These are phyloP conservation scores for Phenganax marumi DNA, from an alignment of 92 coral and sea anemone species.

Conservation along the genomic window DNA sequence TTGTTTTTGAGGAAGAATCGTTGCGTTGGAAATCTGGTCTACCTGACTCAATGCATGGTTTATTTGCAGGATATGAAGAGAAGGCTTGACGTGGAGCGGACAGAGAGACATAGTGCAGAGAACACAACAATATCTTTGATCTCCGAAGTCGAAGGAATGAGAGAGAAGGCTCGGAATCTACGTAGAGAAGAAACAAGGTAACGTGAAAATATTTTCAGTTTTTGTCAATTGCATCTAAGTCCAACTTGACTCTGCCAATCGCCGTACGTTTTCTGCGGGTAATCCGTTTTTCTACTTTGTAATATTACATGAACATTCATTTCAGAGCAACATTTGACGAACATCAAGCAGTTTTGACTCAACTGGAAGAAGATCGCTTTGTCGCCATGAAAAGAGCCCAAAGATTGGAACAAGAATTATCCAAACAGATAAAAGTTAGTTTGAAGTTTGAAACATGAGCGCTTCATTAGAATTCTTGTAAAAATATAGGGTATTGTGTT, in stretches of 20 bases:
- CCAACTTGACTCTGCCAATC: not conserved
- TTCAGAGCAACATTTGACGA: constrained; percentile 83
- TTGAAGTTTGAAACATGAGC: not conserved
- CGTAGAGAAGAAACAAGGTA: constrained; percentile 87
- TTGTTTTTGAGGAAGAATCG: not conserved
- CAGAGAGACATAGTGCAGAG: constrained; percentile 81
- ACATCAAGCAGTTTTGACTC: constrained; percentile 85
- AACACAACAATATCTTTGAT: constrained; percentile 73
- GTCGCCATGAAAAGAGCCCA: constrained; percentile 92
- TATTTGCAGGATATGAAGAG: constrained; percentile 79
- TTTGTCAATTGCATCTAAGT: not conserved
- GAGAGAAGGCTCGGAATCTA: constrained; percentile 73
- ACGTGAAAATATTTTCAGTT: not conserved
- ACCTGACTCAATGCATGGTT: not conserved
- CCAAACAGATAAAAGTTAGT: constrained; percentile 68
- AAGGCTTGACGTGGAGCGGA: constrained; percentile 79
- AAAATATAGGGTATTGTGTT: no score
- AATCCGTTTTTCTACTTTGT: not conserved
- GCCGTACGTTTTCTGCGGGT: not conserved
- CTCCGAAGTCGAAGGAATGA: constrained; percentile 77
- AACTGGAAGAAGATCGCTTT: constrained; percentile 95
- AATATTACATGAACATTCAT: no score
- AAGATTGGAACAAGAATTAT: constrained; percentile 81
- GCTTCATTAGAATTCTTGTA: not conserved
- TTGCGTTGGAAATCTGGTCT: not conserved